Base-by-base conservation (phyloP, 2,113 vertebrate genomes). In the Centrocercus urophasianus region DNA sequence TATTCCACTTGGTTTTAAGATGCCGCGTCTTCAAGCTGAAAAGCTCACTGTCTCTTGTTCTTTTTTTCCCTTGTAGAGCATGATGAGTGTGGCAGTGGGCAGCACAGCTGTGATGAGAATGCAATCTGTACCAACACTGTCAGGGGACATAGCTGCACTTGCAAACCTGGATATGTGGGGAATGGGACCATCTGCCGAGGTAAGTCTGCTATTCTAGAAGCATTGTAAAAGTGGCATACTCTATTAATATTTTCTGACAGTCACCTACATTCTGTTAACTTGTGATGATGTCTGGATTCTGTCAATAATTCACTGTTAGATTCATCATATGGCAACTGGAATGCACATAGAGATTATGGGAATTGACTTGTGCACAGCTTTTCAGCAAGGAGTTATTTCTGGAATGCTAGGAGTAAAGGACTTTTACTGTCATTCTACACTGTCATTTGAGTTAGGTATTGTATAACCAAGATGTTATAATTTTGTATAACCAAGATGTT, bases 91-190 rank as follows among this genome's bases (percentile, higher is more conserved):
- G 97, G 98, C 90, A 98, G 96, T 0, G 97, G 98, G 65, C 98
- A 98, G 90, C 98, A 98, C 90, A 96, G 90, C 89, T 99, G 99
- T 84, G 98, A 99, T 45, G 96, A 98, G 89, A 99, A 98, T 3
- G 99, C 99, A 82, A 99, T 99, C 98, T 99, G 99, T 93, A 99
- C 98, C 59, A 99, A 99, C 96, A 99, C 98, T n/a, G 97, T 99
- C 95, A 97, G 98, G 89, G 99, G 99, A 61, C 99, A 99, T 90
- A 98, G 98, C 98, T 99, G 99, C 93, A 99, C 98, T 97, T 99
- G 99, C 97, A 99, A 99, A 89, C 99, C 99, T 0, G 99, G 99
- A 42, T 99, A 99, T 1, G 98, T 99, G 96, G 99, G 99, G 57
- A 99, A 99, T 1, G 99, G 99, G 69, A 99, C 99, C 97, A 89